These are phyloP conservation scores for Yponomeuta evonymella DNA, from an alignment of 2,888 invertebrate genomes.

Conservation along the genomic window DNA sequence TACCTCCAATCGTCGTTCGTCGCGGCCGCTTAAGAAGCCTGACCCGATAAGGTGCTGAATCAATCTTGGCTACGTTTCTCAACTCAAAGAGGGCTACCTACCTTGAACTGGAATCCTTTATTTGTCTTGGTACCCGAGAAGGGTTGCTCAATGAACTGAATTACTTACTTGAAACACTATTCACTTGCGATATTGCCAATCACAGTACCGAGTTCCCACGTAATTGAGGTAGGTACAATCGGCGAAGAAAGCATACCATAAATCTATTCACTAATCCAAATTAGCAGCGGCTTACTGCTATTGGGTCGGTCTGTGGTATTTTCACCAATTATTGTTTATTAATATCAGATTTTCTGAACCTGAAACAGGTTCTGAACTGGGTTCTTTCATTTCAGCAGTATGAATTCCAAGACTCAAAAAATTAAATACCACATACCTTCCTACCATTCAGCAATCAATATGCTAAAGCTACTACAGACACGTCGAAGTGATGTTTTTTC, in stretches of 20 bases:
- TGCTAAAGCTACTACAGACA: too few species aligned
- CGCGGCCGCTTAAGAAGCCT: neutral
- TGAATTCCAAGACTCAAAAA: too few species aligned
- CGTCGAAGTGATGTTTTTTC: too few species aligned
- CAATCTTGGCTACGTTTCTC: neutral
- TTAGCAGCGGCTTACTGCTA: too few species aligned
- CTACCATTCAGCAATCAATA: too few species aligned
- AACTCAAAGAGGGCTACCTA: neutral
- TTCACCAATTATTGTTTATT: too few species aligned
- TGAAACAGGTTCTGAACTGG: too few species aligned
- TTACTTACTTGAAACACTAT: neutral
- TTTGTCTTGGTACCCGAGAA: neutral
- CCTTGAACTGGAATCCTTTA: neutral
- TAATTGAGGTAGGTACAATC: neutral
- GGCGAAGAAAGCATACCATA: neutral
- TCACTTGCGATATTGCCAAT: neutral
- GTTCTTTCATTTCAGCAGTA: too few species aligned
- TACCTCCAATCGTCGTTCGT: neutral
- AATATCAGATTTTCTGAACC: too few species aligned
- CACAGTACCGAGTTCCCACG: neutral
- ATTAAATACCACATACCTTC: too few species aligned
- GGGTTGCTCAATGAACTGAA: neutral
- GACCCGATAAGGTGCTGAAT: neutral
- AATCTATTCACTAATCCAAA: too few species aligned
- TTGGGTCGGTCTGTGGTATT: too few species aligned